These are phyloP conservation scores for Hoplodrina ambigua DNA, from an alignment of 2,888 invertebrate species.

Conservation along the genomic window DNA sequence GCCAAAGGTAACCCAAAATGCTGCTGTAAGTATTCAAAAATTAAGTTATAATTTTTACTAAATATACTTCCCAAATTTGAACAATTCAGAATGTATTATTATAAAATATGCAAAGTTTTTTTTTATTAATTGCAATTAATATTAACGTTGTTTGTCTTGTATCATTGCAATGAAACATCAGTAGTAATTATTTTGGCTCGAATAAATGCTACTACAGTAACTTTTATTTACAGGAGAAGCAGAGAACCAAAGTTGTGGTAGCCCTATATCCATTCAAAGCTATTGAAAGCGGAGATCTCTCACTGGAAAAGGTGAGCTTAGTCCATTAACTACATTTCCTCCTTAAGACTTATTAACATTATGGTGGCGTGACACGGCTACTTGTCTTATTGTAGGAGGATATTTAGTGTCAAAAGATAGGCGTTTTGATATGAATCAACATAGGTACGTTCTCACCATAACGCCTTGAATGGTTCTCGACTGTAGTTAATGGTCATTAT, in stretches of 20 bases:
- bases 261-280: slow-evolving; percentile 97
- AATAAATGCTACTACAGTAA: not conserved
- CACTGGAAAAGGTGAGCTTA: slow-evolving; percentile 94
- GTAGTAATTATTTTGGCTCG: not conserved
- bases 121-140: no score
- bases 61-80: no score
- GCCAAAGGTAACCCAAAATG: slow-evolving; percentile 91
- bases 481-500: slow-evolving; percentile 53
- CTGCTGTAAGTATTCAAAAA: slow-evolving; percentile 34
- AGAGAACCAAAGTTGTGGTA: slow-evolving; percentile 95
- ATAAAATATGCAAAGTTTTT: no score
- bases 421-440: slow-evolving; percentile 31
- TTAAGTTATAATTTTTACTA: not conserved
- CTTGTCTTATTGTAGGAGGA: slow-evolving; percentile 29
- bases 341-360: slow-evolving; percentile 3
- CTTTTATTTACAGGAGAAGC: slow-evolving; percentile 91
- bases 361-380: slow-evolving; percentile 20
- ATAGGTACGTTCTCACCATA: slow-evolving; percentile 17
- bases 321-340: not conserved
- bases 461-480: slow-evolving; percentile 21
- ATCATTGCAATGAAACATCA: no score
- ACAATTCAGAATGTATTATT: no score
- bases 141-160: not conserved
- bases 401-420: slow-evolving; percentile 43
- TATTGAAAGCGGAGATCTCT: slow-evolving; percentile 96